These are phyloP conservation scores for Syrmaticus mikado DNA, from an alignment of 2,113 vertebrate genomes.

Conservation along the genomic window DNA sequence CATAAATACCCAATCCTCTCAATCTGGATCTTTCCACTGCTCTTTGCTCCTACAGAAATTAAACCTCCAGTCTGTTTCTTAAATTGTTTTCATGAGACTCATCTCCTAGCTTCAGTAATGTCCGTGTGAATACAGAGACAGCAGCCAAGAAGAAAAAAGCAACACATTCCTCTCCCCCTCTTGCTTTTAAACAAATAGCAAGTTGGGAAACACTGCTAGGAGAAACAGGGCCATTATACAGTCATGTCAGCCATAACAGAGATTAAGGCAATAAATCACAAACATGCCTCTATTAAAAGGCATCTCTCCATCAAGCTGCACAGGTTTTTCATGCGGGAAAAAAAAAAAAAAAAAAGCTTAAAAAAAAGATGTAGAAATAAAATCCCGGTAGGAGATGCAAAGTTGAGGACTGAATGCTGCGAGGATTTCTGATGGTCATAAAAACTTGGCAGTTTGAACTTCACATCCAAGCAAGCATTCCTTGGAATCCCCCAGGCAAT, in stretches of 20 bases:
- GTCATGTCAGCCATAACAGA: not conserved
- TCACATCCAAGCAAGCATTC: not conserved
- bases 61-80: not conserved
- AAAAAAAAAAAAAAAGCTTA: not conserved
- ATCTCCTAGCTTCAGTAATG: not conserved
- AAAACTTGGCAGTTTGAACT: not conserved
- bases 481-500: not conserved
- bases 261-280: not conserved
- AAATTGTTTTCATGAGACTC: not conserved
- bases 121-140: not conserved
- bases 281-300: not conserved
- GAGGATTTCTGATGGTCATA: not conserved
- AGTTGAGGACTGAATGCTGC: not conserved
- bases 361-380: not conserved
- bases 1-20: not conserved
- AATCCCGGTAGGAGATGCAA: not conserved
- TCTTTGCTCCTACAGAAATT: not conserved
- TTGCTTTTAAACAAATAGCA: not conserved
- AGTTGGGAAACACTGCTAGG: not conserved
- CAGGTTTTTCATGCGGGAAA: not conserved
- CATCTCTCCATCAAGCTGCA: not conserved
- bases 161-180: slow-evolving; percentile 26
- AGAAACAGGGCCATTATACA: not conserved
- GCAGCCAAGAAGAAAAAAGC: slow-evolving; percentile 30
- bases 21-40: not conserved